Percentiles rank a stretch among this genome's conserved stretches.
phyloP scores from a whole-genome alignment of 1,140 invertebrate genomes.

The Drosophila nikananu region DNA sequence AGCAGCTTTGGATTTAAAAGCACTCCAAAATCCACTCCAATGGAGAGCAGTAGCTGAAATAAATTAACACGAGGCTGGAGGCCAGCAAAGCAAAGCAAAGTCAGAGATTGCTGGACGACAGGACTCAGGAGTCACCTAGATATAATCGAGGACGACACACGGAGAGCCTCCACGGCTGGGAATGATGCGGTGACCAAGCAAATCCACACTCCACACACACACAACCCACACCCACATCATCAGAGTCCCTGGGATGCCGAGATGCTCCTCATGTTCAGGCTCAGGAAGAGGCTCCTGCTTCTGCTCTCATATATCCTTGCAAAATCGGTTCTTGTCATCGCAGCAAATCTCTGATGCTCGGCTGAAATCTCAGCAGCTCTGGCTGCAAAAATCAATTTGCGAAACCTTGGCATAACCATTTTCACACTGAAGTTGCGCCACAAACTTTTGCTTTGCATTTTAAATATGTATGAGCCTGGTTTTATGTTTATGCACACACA shows the following conservation, averaged over 20 bases:
- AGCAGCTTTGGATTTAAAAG: slow-evolving; percentile 7
- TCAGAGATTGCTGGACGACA: slow-evolving; percentile 16
- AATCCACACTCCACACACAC: slow-evolving; percentile 2
- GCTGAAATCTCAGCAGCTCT: slow-evolving; percentile 9
- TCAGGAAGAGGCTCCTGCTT: not conserved
- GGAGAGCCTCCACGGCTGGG: not conserved
- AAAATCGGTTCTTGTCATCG: slow-evolving; percentile 20
- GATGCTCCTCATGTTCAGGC: slow-evolving; percentile 9
- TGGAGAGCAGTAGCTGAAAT: slow-evolving; percentile 7
- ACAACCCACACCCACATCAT: slow-evolving; percentile 12
- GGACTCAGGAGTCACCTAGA: slow-evolving; percentile 1
- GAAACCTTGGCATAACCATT: slow-evolving; percentile 36
- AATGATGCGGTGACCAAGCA: slow-evolving; percentile 15
- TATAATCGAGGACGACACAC: slow-evolving; percentile 5
- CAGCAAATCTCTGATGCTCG: slow-evolving; percentile 17
- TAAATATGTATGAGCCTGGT: slow-evolving; percentile 63
- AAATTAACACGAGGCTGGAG: slow-evolving; percentile 12
- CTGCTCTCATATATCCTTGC: slow-evolving; percentile 4
- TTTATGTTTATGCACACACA: slow-evolving; percentile 56
- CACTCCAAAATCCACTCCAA: slow-evolving; percentile 12
- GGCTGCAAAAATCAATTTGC: slow-evolving; percentile 25
- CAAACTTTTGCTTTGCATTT: slow-evolving; percentile 61
- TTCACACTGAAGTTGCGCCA: slow-evolving; percentile 62
- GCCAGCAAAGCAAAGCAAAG: not conserved
- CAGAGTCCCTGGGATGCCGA: not conserved